Evolutionary conservation across 2,113 vertebrate genomes (phyloP).

Genomic region (Anguilla japonica): DNA sequence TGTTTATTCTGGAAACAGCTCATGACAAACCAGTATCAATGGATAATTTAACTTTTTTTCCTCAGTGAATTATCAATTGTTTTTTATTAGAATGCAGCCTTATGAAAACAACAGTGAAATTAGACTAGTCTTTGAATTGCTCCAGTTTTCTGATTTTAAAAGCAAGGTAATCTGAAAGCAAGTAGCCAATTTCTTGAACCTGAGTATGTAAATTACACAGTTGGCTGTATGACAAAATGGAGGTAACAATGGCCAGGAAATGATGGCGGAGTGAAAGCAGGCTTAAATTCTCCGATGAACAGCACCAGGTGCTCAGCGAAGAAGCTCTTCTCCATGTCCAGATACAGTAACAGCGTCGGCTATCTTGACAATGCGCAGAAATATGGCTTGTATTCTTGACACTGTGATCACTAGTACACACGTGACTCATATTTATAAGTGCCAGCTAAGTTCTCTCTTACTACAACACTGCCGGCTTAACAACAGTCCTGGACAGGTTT

Average conservation of each 20-base stretch:
- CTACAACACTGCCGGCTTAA: neutral
- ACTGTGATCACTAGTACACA: neutral
- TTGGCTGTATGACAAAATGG: neutral
- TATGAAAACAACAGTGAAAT: too few relatives aligned
- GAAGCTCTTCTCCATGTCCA: too few relatives aligned
- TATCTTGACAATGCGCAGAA: neutral
- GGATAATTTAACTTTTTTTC: too few relatives aligned
- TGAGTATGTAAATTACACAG: neutral
- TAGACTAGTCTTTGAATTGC: too few relatives aligned
- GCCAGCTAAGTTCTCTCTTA: neutral
- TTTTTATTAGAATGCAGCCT: too few relatives aligned
- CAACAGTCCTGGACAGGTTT: neutral
- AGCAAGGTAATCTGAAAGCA: too few relatives aligned
- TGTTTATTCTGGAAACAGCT: too few relatives aligned
- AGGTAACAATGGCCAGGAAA: neutral
- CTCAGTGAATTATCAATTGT: too few relatives aligned
- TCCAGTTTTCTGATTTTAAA: too few relatives aligned
- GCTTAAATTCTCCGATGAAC: neutral
- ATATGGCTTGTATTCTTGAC: neutral
- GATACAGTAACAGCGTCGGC: neutral
- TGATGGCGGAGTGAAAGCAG: neutral
- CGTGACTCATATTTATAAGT: neutral
- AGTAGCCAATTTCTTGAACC: neutral
- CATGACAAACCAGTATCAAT: too few relatives aligned
- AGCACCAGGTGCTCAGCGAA: neutral